Evolutionary conservation across 1,140 invertebrate genomes (phyloP).

Genomic region (Danaus melanippus): DNA sequence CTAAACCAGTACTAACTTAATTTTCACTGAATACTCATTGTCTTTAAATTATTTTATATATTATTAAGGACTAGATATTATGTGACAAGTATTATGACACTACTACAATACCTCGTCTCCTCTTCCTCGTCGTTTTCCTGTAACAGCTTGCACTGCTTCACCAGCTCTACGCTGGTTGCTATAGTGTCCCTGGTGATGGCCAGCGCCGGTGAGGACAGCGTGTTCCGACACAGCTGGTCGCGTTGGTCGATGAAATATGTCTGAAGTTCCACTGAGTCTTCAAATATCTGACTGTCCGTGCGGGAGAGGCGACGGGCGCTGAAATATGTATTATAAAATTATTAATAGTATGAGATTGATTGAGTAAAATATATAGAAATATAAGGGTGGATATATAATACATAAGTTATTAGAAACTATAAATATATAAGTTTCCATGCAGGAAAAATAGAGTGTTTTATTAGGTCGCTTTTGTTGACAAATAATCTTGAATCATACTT

Average conservation of each 20-base stretch:
- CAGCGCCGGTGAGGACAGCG: conserved; percentile 90
- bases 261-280: conserved; percentile 95
- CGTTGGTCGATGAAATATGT: conserved; percentile 89
- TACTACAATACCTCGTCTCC: too few relatives aligned
- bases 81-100: too few relatives aligned
- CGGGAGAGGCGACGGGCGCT: conserved; percentile 88
- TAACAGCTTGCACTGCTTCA: conserved; percentile 83
- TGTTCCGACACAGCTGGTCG: conserved; percentile 82
- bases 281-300: conserved; percentile 94
- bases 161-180: conserved; percentile 79
- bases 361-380: neutral
- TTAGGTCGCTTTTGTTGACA: too few relatives aligned
- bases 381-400: neutral
- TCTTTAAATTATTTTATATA: too few relatives aligned
- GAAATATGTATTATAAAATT: conserved; percentile 2
- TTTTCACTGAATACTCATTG: too few relatives aligned
- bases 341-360: neutral
- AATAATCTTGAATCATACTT: too few relatives aligned
- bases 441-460: too few relatives aligned
- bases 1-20: too few relatives aligned
- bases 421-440: too few relatives aligned
- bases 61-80: too few relatives aligned
- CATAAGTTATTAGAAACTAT: too few relatives aligned
- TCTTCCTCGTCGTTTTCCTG: too few relatives aligned
- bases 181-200: conserved; percentile 84